These are phyloP conservation scores for Timandra comae DNA, from an alignment of 2,888 invertebrate genomes.

Conservation along the genomic window DNA sequence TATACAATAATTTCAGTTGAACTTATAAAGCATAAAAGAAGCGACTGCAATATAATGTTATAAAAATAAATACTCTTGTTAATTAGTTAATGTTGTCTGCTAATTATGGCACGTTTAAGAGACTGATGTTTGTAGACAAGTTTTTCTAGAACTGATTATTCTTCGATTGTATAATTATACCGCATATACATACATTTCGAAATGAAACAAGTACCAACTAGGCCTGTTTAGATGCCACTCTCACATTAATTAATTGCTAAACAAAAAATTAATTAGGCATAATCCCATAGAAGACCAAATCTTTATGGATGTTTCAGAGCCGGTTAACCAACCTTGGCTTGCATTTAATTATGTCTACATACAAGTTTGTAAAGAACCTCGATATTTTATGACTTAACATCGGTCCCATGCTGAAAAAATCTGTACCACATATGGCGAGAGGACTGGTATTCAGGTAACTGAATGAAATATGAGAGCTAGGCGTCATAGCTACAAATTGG, in stretches of 20 bases:
- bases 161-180: conserved; percentile 11
- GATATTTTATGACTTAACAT: conserved; percentile 1
- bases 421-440: conserved; percentile 31
- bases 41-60: too few species aligned
- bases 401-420: conserved; percentile 17
- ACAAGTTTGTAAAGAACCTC: too few species aligned
- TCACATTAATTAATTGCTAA: conserved; percentile 19
- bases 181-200: too few species aligned
- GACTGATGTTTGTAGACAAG: conserved; percentile 1
- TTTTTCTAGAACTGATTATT: conserved; percentile 13
- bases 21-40: too few species aligned
- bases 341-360: too few species aligned
- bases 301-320: too few species aligned
- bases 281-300: conserved; percentile 22
- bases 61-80: too few species aligned
- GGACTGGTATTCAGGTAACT: conserved; percentile 40
- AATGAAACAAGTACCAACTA: neutral
- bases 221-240: conserved; percentile 1
- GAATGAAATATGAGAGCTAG: conserved; percentile 33
- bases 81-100: too few species aligned
- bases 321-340: too few species aligned
- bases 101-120: too few species aligned
- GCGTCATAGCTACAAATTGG: too few species aligned
- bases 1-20: too few species aligned
- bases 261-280: conserved; percentile 29